Evolutionary conservation across 30 jellyfish, hydroid and myxozoan genomes (phyloP).

Genomic region (Rhopilema esculentum): DNA sequence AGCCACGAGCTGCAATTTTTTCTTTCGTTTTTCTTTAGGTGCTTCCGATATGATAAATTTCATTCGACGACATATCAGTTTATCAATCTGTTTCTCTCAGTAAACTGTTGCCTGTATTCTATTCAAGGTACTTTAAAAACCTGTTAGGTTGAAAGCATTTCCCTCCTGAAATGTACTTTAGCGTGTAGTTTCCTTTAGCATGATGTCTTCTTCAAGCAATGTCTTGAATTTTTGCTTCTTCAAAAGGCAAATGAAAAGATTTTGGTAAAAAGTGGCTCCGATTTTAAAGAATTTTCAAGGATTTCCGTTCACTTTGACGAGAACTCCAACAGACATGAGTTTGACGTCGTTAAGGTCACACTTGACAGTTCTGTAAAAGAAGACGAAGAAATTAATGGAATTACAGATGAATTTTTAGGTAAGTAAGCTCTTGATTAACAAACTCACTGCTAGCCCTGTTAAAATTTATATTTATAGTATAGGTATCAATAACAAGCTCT

Average conservation of each 20-base stretch:
- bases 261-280: conserved; percentile 84
- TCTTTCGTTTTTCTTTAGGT: too few relatives aligned
- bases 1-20: too few relatives aligned
- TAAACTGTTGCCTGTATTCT: too few relatives aligned
- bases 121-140: too few relatives aligned
- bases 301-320: conserved; percentile 55
- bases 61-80: too few relatives aligned
- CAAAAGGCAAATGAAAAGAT: conserved; percentile 66
- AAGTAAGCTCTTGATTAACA: background rate
- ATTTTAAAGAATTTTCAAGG: conserved; percentile 66
- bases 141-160: too few relatives aligned
- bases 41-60: too few relatives aligned
- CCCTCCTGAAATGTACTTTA: too few relatives aligned
- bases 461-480: too few relatives aligned
- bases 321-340: conserved; percentile 16
- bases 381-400: conserved; percentile 54
- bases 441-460: background rate
- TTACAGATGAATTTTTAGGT: conserved; percentile 69
- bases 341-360: conserved; percentile 41
- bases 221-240: background rate
- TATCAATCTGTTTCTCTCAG: too few relatives aligned
- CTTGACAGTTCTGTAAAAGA: conserved; percentile 65
- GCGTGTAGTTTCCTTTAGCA: too few relatives aligned
- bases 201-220: background rate
- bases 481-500: too few relatives aligned